phyloP scores from a whole-genome alignment of 2,888 invertebrate genomes.

The Tiliacea aurago region DNA sequence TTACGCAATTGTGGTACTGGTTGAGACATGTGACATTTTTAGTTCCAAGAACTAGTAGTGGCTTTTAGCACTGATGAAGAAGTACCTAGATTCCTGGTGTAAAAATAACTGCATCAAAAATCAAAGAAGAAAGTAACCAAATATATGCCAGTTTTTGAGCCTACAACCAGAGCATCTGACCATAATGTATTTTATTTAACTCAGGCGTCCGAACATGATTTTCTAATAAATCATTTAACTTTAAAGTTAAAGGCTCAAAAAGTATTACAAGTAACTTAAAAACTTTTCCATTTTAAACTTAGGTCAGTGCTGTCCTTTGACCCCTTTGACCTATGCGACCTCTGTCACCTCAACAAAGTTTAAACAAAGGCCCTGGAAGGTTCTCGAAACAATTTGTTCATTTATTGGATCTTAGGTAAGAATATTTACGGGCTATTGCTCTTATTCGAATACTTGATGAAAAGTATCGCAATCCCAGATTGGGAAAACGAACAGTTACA shows the following conservation, averaged over 20 bases:
- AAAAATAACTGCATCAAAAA: neutral
- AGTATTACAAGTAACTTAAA: slow-evolving; percentile 23
- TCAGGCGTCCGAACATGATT: neutral
- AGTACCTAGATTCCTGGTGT: neutral
- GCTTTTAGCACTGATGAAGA: neutral
- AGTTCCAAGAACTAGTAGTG: neutral
- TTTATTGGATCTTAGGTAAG: slow-evolving; percentile 22
- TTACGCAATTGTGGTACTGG: neutral
- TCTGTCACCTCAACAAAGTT: slow-evolving; percentile 40
- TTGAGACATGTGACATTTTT: neutral
- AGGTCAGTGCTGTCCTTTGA: slow-evolving; percentile 10
- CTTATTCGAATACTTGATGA: slow-evolving; percentile 35
- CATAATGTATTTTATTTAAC: neutral
- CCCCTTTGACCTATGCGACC: slow-evolving; percentile 26
- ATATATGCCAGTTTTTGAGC: neutral
- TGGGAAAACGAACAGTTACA: neutral
- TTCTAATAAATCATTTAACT: slow-evolving; percentile 13
- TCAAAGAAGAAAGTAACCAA: neutral
- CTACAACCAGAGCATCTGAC: neutral
- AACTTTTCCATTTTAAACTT: slow-evolving; percentile 44
- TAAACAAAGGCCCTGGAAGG: slow-evolving; percentile 9
- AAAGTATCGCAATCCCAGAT: slow-evolving; percentile 8
- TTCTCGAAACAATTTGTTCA: slow-evolving; percentile 45
- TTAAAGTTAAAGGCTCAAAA: neutral
- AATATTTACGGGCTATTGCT: slow-evolving; percentile 24